These are phyloP conservation scores for Azorinus chamasolen DNA, from an alignment of 2,888 invertebrate genomes.

Conservation along the genomic window DNA sequence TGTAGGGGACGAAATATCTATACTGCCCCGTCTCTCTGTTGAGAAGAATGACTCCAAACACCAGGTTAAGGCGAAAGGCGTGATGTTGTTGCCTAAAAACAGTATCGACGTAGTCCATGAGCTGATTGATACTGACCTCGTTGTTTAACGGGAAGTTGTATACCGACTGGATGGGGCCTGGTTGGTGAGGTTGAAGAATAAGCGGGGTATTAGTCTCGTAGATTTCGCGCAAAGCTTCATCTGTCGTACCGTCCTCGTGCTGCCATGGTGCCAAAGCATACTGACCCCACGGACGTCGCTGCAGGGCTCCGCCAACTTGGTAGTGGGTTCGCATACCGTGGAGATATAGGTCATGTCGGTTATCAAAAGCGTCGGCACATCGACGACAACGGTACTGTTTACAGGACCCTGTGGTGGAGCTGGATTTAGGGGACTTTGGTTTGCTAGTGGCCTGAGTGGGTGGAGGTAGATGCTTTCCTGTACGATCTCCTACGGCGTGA, in stretches of 20 bases:
- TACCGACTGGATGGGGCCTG: conserved; percentile 25
- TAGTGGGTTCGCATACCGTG: conserved; percentile 23
- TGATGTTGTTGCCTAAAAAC: conserved; percentile 13
- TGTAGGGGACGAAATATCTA: conserved; percentile 36
- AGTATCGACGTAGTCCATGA: conserved; percentile 4
- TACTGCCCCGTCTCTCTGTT: conserved; percentile 34
- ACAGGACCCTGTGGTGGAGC: no score
- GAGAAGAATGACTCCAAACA: conserved; percentile 33
- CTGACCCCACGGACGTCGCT: conserved; percentile 19
- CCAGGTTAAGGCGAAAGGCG: conserved; percentile 33
- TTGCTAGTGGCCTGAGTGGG: neutral
- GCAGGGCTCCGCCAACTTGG: conserved; percentile 15
- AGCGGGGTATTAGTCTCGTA: conserved; percentile 29
- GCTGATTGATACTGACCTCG: conserved; percentile 24
- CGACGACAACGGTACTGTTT: conserved; percentile 16
- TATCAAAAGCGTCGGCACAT: conserved; percentile 20
- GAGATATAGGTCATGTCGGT: conserved; percentile 25
- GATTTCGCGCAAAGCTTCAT: conserved; percentile 22
- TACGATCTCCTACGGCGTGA: no score
- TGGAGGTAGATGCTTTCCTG: no score
- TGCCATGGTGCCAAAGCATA: conserved; percentile 5
- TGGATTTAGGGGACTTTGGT: no score
- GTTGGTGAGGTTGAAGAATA: conserved; percentile 16
- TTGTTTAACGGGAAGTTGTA: conserved; percentile 28
- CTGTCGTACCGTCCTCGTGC: conserved; percentile 4